A percentile compares a stretch with the other conserved stretches of the same genome.
These are phyloP conservation scores for Anarhynchus alexandrinus DNA, from an alignment of 2,113 vertebrate species.

Conservation along the genomic window DNA sequence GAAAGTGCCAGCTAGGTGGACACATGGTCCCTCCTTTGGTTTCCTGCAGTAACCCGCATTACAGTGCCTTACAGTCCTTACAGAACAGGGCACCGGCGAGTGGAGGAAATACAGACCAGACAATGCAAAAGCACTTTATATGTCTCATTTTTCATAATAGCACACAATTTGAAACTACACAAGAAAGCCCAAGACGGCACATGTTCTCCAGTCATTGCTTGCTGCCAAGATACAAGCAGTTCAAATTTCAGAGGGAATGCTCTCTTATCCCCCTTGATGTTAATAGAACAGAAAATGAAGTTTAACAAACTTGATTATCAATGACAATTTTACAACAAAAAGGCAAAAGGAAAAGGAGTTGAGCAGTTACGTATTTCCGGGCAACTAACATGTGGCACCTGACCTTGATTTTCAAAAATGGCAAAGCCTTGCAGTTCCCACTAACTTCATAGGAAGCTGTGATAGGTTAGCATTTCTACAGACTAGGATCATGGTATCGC, in stretches of 20 bases:
- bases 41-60: not conserved
- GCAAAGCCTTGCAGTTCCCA: not conserved
- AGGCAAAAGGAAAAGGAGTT: not conserved
- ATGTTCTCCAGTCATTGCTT: not conserved
- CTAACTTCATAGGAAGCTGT: not conserved
- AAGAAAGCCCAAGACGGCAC: not conserved
- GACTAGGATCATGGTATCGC: not conserved
- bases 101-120: not conserved
- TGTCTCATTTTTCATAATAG: not conserved
- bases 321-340: not conserved
- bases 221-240: not conserved
- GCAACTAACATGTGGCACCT: not conserved
- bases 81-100: too few species aligned
- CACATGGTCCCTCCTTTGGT: not conserved
- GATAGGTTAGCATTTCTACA: not conserved
- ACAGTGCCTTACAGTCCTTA: not conserved
- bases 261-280: not conserved
- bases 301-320: not conserved
- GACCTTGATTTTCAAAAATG: not conserved
- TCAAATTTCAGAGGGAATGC: not conserved
- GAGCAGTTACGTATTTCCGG: not conserved
- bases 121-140: not conserved
- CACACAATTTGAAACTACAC: not conserved
- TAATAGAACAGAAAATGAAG: not conserved
- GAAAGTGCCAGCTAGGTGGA: not conserved